These are phyloP conservation scores for Lepidotrigona ventralis DNA, from an alignment of 1,140 invertebrate species.

Conservation along the genomic window DNA sequence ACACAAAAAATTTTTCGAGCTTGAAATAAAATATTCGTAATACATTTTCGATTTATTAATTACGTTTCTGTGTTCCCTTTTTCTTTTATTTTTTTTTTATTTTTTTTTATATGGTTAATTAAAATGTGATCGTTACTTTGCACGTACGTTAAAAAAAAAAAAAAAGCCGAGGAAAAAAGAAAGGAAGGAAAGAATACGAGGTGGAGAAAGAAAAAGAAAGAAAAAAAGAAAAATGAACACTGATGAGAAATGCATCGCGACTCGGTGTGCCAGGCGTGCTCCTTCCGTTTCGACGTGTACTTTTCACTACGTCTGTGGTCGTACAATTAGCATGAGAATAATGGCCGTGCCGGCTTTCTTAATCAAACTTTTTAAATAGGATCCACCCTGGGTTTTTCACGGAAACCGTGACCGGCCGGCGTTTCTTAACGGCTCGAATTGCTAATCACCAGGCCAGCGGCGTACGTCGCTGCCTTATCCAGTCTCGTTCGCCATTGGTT, in stretches of 20 bases:
- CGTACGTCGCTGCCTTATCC: constrained; percentile 61
- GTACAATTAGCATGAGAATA: constrained; percentile 78
- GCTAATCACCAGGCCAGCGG: constrained; percentile 61
- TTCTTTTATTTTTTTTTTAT: neutral
- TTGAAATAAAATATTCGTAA: neutral
- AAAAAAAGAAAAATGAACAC: neutral
- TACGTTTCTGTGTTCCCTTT: neutral
- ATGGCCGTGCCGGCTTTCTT: constrained; percentile 68
- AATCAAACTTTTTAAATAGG: constrained; percentile 78
- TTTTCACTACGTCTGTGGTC: constrained; percentile 56
- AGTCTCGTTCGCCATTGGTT: constrained; percentile 12
- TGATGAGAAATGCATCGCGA: constrained; percentile 23
- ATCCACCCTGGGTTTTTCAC: constrained; percentile 58
- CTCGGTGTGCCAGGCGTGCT: constrained; percentile 14
- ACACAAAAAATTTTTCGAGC: neutral
- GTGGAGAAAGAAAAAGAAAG: neutral
- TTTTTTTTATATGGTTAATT: neutral
- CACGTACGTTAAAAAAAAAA: neutral
- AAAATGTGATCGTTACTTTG: neutral
- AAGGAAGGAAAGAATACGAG: too few species aligned
- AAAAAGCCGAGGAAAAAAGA: too few species aligned
- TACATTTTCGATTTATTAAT: neutral
- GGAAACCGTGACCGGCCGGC: constrained; percentile 2
- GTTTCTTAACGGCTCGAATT: constrained; percentile 67
- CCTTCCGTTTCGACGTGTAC: constrained; percentile 66